A percentile compares a stretch with the other conserved stretches of the same genome.
phyloP scores from a whole-genome alignment of 2,797 vertebrate species.

The Melanotaenia pygmaea region DNA sequence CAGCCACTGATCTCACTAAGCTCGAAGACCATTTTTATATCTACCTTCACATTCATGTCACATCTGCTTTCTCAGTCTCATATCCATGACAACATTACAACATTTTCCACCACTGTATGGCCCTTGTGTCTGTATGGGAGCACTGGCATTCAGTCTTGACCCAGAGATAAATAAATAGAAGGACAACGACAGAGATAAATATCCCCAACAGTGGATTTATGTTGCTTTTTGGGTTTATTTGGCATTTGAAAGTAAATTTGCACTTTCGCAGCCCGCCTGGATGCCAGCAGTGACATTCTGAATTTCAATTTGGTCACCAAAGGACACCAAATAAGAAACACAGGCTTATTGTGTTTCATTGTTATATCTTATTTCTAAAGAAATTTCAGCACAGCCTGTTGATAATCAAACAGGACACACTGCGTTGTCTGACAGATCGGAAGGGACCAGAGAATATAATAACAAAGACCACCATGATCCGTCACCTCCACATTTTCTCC shows the following conservation, averaged over 20 bases:
- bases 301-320: constrained; percentile 30
- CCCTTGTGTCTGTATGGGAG: constrained; percentile 10
- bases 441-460: constrained; percentile 26
- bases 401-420: not conserved
- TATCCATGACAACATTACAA: constrained; percentile 64
- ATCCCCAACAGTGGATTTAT: constrained; percentile 31
- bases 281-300: constrained; percentile 59
- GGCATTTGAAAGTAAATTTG: constrained; percentile 56
- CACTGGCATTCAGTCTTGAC: constrained; percentile 43
- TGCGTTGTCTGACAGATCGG: constrained; percentile 1
- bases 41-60: constrained; percentile 66
- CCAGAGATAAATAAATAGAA: constrained; percentile 48
- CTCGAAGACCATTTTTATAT: constrained; percentile 51
- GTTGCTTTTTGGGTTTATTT: constrained; percentile 47
- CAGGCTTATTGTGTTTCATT: constrained; percentile 12
- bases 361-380: constrained; percentile 4
- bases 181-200: constrained; percentile 52
- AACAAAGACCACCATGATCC: constrained; percentile 28
- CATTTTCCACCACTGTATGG: constrained; percentile 36
- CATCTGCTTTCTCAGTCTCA: constrained; percentile 54
- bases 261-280: constrained; percentile 45
- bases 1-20: constrained; percentile 67
- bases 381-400: not conserved
- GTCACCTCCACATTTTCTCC: constrained; percentile 28
- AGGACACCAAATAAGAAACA: constrained; percentile 23